Evolutionary conservation across 2,797 vertebrate species (phyloP).

Genomic region (Eidolon dupreanum): DNA sequence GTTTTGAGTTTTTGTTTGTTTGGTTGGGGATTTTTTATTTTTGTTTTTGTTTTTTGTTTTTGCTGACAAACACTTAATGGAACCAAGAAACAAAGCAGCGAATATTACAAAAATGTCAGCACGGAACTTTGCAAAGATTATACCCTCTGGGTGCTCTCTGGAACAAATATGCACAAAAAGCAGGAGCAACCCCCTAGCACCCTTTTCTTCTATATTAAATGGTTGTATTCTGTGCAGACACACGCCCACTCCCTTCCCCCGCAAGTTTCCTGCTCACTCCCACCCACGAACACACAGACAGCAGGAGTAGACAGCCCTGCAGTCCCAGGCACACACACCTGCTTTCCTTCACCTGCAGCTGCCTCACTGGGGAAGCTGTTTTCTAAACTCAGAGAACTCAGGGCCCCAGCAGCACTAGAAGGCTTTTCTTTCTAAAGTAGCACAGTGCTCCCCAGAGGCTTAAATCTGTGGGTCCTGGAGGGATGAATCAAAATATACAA

Average conservation of each 20-base stretch:
- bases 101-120: background rate
- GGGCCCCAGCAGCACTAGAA: background rate
- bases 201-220: background rate
- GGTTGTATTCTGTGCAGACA: background rate
- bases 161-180: background rate
- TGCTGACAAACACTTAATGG: background rate
- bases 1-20: background rate
- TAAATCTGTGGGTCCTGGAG: conserved; percentile 35
- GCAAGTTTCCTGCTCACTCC: background rate
- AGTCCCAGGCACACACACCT: background rate
- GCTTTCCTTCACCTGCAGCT: background rate
- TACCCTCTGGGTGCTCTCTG: background rate
- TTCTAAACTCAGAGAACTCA: background rate
- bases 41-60: background rate
- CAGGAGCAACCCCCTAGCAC: background rate
- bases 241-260: background rate
- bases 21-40: background rate
- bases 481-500: conserved; percentile 58
- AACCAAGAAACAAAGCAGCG: background rate
- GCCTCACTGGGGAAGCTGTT: conserved; percentile 1
- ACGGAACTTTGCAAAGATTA: background rate
- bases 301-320: background rate
- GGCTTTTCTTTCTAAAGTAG: conserved; percentile 30
- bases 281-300: background rate
- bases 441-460: background rate